Conservation (phyloP, 2,797 vertebrate genomes). For the Danionella dracula region DNA sequence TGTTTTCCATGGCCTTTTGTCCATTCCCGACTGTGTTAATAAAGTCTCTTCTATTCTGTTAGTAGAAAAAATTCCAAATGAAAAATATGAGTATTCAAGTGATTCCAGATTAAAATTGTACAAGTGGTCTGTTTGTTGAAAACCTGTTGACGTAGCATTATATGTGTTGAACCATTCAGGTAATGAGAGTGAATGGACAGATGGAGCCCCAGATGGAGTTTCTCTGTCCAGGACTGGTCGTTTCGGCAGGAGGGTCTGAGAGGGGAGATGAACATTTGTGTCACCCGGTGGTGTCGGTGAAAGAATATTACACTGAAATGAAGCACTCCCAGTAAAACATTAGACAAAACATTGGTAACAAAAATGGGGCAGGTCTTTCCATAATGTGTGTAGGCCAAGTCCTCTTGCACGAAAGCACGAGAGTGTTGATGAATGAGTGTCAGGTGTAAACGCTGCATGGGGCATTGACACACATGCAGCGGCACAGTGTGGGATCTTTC, state of each 20-base stretch:
- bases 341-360: constrained; percentile 5
- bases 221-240: constrained; percentile 2
- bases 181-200: constrained; percentile 14
- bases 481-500: no score
- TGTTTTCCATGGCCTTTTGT: no score
- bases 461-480: not conserved
- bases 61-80: no score
- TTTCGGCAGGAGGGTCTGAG: not conserved
- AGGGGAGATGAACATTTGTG: not conserved
- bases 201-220: constrained; percentile 14
- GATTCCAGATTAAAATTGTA: no score
- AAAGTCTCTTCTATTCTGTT: no score
- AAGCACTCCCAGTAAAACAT: not conserved
- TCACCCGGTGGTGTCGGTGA: not conserved
- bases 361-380: not conserved
- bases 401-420: constrained; percentile 17
- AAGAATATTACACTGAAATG: not conserved
- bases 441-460: constrained; percentile 13
- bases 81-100: no score
- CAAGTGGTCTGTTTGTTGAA: no score
- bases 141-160: not conserved
- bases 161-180: not conserved
- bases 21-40: no score
- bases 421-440: constrained; percentile 31
- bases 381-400: constrained; percentile 29